phyloP scores from a whole-genome alignment of 2,113 vertebrate genomes.

The Cariama cristata region DNA sequence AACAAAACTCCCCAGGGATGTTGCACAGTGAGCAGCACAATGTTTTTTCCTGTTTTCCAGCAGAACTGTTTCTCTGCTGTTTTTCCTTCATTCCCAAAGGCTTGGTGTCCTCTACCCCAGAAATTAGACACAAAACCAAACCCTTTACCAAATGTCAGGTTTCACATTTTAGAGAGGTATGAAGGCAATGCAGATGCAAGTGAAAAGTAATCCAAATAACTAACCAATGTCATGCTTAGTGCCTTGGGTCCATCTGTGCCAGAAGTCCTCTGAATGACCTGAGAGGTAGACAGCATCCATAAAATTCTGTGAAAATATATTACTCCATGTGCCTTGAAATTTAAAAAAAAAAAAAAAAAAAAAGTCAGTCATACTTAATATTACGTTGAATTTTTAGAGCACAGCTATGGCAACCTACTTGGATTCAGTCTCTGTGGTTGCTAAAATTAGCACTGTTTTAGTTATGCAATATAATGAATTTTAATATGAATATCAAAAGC shows the following conservation, averaged over 20 bases:
- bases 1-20: not conserved
- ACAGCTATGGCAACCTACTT: not conserved
- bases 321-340: slow-evolving; percentile 79
- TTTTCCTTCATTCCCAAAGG: not conserved
- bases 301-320: slow-evolving; percentile 77
- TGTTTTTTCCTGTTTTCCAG: not conserved
- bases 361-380: not conserved
- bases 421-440: not conserved
- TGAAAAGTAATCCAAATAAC: not conserved
- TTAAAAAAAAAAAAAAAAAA: not conserved
- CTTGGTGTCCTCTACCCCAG: not conserved
- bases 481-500: not conserved
- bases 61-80: not conserved
- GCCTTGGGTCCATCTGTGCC: slow-evolving; percentile 62
- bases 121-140: not conserved
- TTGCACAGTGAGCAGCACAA: not conserved
- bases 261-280: slow-evolving; percentile 56
- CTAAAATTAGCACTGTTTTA: not conserved
- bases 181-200: not conserved
- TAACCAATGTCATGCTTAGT: slow-evolving; percentile 47
- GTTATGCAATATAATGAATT: not conserved
- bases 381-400: not conserved
- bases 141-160: not conserved
- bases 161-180: not conserved
- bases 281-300: slow-evolving; percentile 75